Evolutionary conservation across 2,797 vertebrate species (phyloP).

Genomic region (Eurystomus glaucurus): DNA sequence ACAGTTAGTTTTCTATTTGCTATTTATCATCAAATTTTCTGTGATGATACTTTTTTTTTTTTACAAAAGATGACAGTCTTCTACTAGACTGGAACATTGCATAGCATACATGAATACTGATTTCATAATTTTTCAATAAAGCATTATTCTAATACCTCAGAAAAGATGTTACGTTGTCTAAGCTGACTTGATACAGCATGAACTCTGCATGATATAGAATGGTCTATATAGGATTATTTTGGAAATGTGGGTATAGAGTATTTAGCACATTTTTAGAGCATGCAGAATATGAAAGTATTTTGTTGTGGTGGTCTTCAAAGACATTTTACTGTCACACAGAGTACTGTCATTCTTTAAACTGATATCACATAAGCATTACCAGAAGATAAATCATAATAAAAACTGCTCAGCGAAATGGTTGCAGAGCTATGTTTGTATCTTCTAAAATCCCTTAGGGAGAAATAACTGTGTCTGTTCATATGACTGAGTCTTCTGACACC

Average conservation of each 20-base stretch:
- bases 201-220: neutral
- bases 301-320: neutral
- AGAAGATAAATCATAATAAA: conserved; percentile 26
- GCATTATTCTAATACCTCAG: neutral
- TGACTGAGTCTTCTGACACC: neutral
- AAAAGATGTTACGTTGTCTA: neutral
- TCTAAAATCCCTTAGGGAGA: neutral
- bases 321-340: neutral
- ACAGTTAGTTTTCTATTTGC: neutral
- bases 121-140: neutral
- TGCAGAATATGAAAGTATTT: neutral
- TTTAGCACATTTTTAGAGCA: neutral
- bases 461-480: neutral
- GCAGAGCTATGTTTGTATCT: neutral
- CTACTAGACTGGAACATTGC: neutral
- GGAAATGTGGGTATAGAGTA: neutral
- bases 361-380: neutral
- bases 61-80: neutral
- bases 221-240: neutral
- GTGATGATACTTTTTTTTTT: neutral
- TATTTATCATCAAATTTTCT: neutral
- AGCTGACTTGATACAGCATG: neutral
- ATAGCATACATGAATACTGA: neutral
- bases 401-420: neutral
- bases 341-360: neutral